A percentile compares a stretch with the other conserved stretches of the same genome.
These are phyloP conservation scores for Whitmania pigra DNA, from an alignment of 1,140 invertebrate species.

Conservation along the genomic window DNA sequence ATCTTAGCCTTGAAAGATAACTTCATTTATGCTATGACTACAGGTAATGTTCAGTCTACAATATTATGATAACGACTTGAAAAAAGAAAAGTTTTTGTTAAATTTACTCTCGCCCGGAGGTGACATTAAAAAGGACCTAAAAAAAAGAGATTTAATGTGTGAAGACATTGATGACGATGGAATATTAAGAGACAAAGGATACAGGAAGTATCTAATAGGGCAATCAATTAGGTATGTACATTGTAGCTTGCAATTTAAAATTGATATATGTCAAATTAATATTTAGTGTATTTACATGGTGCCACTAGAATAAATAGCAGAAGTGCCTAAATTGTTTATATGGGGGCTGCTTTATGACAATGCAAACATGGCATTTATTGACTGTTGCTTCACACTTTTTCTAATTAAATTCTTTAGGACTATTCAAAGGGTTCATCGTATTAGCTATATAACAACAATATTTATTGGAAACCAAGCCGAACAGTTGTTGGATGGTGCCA, in stretches of 20 bases:
- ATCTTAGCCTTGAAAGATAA: not conserved
- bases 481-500: constrained; percentile 47
- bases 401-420: constrained; percentile 52
- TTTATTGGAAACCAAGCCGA: constrained; percentile 65
- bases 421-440: constrained; percentile 74
- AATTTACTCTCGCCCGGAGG: constrained; percentile 57
- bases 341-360: too few species aligned
- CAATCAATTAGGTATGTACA: constrained; percentile 85
- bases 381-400: too few species aligned
- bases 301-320: too few species aligned
- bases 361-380: too few species aligned
- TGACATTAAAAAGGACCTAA: constrained; percentile 62
- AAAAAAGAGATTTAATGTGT: constrained; percentile 45
- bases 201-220: constrained; percentile 87
- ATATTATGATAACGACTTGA: constrained; percentile 93
- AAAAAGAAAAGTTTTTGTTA: constrained; percentile 92
- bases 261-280: not conserved
- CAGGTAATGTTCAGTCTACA: constrained; percentile 84
- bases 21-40: constrained; percentile 32
- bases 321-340: too few species aligned
- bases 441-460: constrained; percentile 95
- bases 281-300: too few species aligned
- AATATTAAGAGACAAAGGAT: constrained; percentile 63
- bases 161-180: constrained; percentile 34
- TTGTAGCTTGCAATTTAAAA: not conserved